Percentiles rank a stretch among this genome's conserved stretches.
These are phyloP conservation scores for Spheniscus humboldti DNA, from an alignment of 2,797 vertebrate species.

Conservation along the genomic window DNA sequence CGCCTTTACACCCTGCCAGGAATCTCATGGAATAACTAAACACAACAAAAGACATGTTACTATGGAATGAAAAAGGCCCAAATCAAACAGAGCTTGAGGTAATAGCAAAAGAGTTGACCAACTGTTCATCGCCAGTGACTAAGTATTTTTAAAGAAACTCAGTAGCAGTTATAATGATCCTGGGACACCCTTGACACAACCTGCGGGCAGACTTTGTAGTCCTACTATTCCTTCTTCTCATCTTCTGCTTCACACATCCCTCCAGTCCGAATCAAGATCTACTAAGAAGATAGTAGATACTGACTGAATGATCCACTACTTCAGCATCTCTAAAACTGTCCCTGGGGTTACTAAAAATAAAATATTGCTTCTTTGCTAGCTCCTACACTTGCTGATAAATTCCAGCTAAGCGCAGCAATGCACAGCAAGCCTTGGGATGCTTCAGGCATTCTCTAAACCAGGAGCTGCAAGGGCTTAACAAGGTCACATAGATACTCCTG, in stretches of 20 bases:
- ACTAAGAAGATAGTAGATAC: not conserved
- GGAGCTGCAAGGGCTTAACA: not conserved
- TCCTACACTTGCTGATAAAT: not conserved
- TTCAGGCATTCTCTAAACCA: not conserved
- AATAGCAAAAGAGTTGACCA: not conserved
- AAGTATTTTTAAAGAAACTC: not conserved
- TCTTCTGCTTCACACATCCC: not conserved
- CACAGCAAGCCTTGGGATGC: not conserved
- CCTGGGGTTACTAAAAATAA: not conserved
- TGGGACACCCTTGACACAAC: not conserved
- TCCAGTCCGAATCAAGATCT: not conserved
- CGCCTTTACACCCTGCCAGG: not conserved
- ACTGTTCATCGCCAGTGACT: not conserved
- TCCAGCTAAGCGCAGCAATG: not conserved
- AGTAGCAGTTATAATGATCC: not conserved
- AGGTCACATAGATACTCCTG: not conserved
- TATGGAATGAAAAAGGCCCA: not conserved
- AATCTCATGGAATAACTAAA: not conserved
- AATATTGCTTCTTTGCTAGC: not conserved
- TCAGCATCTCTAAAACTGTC: not conserved
- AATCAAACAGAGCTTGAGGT: not conserved
- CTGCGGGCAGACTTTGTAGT: not conserved
- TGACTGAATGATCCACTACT: not conserved
- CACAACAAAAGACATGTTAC: not conserved
- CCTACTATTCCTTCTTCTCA: not conserved